Base-by-base conservation (phyloP, 2,888 invertebrate species). In the Lagria hirta region DNA sequence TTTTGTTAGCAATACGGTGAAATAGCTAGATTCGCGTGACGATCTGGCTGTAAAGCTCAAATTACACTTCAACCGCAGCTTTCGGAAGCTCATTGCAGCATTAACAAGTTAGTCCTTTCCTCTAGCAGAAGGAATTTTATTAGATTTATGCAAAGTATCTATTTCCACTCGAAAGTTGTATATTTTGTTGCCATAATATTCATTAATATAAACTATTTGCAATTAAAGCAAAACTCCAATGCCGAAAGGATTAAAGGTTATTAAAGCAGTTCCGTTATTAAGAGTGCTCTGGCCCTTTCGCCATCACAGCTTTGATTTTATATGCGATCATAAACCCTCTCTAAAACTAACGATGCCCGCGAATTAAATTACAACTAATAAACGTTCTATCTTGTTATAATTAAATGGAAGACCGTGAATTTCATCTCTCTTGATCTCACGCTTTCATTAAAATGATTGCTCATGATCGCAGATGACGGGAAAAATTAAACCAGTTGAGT, bases 221-320 rank as follows among this genome's bases (percentile, higher is more conserved):
- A 44, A 38, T 44, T 44, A 44, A 30, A 44, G 34, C 33, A 17
- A 44, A 44, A 38, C 22, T 37, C 38, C 23, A n/a, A 14, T 28
- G 18, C 20, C 29, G 24, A 21, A 43, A n/a, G n/a, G n/a, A 35
- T 43, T 43, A 43, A 29, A 23, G 14, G 36, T 43, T 43, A 43
- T 43, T 43, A 43, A 43, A 43, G 26, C 37, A 18, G 43, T 23
- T 27, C 30, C 20, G 24, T 41, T 24, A 41, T 24, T 33, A 33
- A 11, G 14, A 24, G n/a, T n/a, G 14, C 32, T 26, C n/a, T 34
- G 37, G 24, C 30, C 43, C 28, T 35, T 35, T 35, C n/a, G 11
- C 7, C 15, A 15, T 6, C 30, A 20, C 32, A 11, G 34, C 26
- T 36, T 37, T 37, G 30, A 43, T 43, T 43, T 43, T 43, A 43